phyloP scores from a whole-genome alignment of 2,888 invertebrate genomes.

The Acrobasis consociella region DNA sequence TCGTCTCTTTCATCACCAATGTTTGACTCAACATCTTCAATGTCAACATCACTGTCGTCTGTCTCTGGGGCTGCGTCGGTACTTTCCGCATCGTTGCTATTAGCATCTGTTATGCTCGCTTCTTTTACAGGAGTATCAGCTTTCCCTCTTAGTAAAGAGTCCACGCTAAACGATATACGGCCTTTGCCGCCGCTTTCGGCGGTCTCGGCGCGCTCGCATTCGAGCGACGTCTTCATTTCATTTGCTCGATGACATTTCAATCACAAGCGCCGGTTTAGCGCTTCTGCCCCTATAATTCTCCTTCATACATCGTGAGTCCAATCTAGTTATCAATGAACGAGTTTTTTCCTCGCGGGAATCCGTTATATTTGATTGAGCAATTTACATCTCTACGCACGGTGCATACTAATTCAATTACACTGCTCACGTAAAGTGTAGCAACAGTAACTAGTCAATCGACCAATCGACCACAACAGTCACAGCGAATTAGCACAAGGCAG shows the following conservation, averaged over 20 bases:
- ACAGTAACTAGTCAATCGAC: conserved; percentile 35
- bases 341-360: conserved; percentile 29
- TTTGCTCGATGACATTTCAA: conserved; percentile 69
- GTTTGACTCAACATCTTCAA: conserved; percentile 73
- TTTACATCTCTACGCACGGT: conserved; percentile 36
- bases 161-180: conserved; percentile 89
- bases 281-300: conserved; percentile 9
- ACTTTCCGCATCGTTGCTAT: conserved; percentile 71
- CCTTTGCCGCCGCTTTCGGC: conserved; percentile 81
- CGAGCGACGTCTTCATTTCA: conserved; percentile 81
- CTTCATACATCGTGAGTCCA: background rate
- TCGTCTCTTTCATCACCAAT: conserved; percentile 69
- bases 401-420: conserved; percentile 46
- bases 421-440: conserved; percentile 41
- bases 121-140: conserved; percentile 57
- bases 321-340: conserved; percentile 22
- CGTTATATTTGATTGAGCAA: conserved; percentile 32
- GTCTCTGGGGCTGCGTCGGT: conserved; percentile 62
- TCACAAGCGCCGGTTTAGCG: conserved; percentile 24
- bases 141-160: conserved; percentile 82
- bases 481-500: conserved; percentile 48
- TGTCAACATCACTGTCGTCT: conserved; percentile 78
- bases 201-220: conserved; percentile 77
- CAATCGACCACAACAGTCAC: conserved; percentile 43
- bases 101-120: conserved; percentile 49